Base-by-base conservation (phyloP, 2,113 vertebrate genomes). In the Ammodytes marinus region DNA sequence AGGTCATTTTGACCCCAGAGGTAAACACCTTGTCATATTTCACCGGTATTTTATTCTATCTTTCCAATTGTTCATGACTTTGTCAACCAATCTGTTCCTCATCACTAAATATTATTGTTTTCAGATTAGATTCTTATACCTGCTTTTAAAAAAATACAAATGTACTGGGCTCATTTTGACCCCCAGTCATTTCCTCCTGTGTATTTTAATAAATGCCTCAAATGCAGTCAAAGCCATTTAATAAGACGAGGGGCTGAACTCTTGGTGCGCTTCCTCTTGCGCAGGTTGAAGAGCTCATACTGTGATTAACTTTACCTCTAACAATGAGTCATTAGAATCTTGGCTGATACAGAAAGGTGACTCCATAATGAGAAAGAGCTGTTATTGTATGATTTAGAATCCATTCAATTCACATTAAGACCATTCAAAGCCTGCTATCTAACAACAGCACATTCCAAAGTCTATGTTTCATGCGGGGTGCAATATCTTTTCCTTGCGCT, bases 311-410 rank as follows among this genome's bases (percentile, higher is more conserved):
- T 55, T n/a, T 37, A 0, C 8, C 17, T 5, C 10, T 61, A 55
- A 74, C 59, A 72, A 85, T 86, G 79, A 86, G 55, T 96, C 92
- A 88, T 93, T 92, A 55, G 64, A 91, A 93, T 95, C 57, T 94
- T 88, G 90, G 92, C 90, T 87, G 95, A 94, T 95, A 94, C 93
- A 90, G 94, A 95, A 93, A 95, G 95, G 96, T 95, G 95, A 95
- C 95, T 96, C 95, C 95, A 45, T 12, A 15, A 91, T 94, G 70
- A 64, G 95, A 94, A 92, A 95, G 94, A 92, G 94, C 94, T 95
- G 94, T 94, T 95, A 92, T 96, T 96, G 96, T 97, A 96, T 95
- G 93, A 96, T 95, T 95, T 94, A 94, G 95, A 27, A 96, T 96
- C 96, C 95, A 94, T 96, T 88, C 69, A 75, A 92, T 96, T 88